Base-by-base conservation (phyloP, 64 coral and sea anemone genomes). In the Porites lutea region DNA sequence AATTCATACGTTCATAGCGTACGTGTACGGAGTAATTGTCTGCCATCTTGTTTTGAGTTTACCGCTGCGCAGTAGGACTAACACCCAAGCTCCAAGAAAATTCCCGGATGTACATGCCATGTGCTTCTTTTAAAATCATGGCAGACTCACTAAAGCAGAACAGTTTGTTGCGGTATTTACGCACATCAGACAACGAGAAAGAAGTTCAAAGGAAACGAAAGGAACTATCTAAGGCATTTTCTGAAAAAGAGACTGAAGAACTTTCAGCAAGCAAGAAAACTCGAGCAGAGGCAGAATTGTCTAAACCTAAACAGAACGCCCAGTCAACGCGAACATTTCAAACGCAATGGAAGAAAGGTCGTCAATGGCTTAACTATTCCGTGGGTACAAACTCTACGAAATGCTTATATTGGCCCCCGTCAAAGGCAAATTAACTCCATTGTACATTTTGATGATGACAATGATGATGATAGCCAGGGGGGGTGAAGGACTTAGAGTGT, bases 381-480 rank as follows among this genome's bases (percentile, higher is more conserved):
- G 63, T 65, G n/a, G 63, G 63, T 65, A 65, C 63, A 65, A 65
- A 65, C 63, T 65, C 63, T 65, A 65, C n/a, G n/a, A n/a, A n/a
- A n/a, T n/a, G n/a, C n/a, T n/a, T n/a, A n/a, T n/a, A n/a, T n/a
- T n/a, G n/a, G n/a, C n/a, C n/a, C n/a, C n/a, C n/a, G n/a, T n/a
- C n/a, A n/a, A n/a, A n/a, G n/a, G n/a, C n/a, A n/a, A n/a, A n/a
- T n/a, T n/a, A n/a, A n/a, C n/a, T n/a, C n/a, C n/a, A n/a, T n/a
- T n/a, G n/a, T n/a, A n/a, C n/a, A n/a, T n/a, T n/a, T n/a, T n/a
- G n/a, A n/a, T n/a, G n/a, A n/a, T n/a, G n/a, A n/a, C n/a, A n/a
- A n/a, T n/a, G n/a, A n/a, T n/a, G n/a, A n/a, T n/a, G n/a, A n/a
- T n/a, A n/a, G n/a, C n/a, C n/a, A n/a, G n/a, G n/a, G n/a, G n/a